A percentile compares a stretch with the other conserved stretches of the same genome.
Evolutionary conservation across 2,888 invertebrate genomes (phyloP).

Genomic region (Amblyjoppa fuscipennis): DNA sequence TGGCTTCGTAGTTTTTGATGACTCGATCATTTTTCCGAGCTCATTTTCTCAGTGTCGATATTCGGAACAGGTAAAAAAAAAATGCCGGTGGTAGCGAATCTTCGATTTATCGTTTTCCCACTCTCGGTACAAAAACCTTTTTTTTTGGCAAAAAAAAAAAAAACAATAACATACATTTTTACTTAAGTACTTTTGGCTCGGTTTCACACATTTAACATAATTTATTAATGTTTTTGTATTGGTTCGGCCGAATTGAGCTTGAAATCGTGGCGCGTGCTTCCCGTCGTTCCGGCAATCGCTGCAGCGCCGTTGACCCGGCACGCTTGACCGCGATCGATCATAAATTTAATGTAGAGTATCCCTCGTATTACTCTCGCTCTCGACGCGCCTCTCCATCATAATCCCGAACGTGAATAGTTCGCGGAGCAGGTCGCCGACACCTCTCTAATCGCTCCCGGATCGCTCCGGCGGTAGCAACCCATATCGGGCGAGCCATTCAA

Average conservation of each 20-base stretch:
- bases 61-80: no score
- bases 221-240: not conserved
- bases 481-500: constrained; percentile 19
- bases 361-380: constrained; percentile 16
- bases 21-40: no score
- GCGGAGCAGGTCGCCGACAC: constrained; percentile 53
- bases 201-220: not conserved
- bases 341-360: constrained; percentile 67
- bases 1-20: no score
- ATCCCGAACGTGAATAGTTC: constrained; percentile 52
- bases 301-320: constrained; percentile 78
- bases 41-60: no score
- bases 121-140: no score
- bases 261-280: constrained; percentile 39
- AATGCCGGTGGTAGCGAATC: no score
- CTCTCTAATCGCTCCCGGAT: constrained; percentile 53
- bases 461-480: constrained; percentile 3
- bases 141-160: not conserved
- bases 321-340: constrained; percentile 80
- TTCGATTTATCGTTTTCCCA: no score
- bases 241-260: not conserved
- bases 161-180: not conserved
- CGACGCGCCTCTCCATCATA: constrained; percentile 59
- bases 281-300: constrained; percentile 54
- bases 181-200: not conserved